These are phyloP conservation scores for Caenorhabditis tropicalis DNA, from an alignment of 1,140 invertebrate species.

Conservation along the genomic window DNA sequence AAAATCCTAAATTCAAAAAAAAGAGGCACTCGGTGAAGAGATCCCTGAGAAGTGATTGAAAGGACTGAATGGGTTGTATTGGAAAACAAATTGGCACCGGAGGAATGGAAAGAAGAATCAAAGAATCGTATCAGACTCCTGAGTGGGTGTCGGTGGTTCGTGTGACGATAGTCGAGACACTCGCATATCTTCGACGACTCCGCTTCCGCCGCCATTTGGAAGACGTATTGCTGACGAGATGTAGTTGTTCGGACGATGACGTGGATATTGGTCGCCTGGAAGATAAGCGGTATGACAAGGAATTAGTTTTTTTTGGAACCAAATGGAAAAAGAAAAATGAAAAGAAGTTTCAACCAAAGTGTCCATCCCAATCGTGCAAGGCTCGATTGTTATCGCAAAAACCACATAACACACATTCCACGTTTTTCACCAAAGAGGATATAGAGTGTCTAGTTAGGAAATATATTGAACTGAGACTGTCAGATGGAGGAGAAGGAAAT, in stretches of 20 bases:
- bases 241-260: constrained; percentile 40
- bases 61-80: background rate
- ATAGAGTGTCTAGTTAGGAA: too few species aligned
- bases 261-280: background rate
- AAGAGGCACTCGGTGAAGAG: constrained; percentile 3
- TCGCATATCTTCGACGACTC: constrained; percentile 49
- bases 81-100: background rate
- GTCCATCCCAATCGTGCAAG: constrained; percentile 24
- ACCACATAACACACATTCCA: constrained; percentile 39
- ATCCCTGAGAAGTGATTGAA: background rate
- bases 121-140: constrained; percentile 44
- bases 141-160: constrained; percentile 32
- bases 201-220: constrained; percentile 50
- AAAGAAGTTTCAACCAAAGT: background rate
- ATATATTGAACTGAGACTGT: too few species aligned
- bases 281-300: too few species aligned
- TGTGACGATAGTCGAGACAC: constrained; percentile 49
- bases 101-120: background rate
- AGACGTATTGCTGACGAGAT: constrained; percentile 37
- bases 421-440: constrained; percentile 17
- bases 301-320: too few species aligned
- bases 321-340: background rate
- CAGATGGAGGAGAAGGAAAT: too few species aligned
- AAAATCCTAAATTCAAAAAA: background rate
- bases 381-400: constrained; percentile 38